Evolutionary conservation across 2,888 invertebrate species (phyloP), one percentile per base, ranked within the genome.

Genomic region (Aleiodes testaceus): DNA sequence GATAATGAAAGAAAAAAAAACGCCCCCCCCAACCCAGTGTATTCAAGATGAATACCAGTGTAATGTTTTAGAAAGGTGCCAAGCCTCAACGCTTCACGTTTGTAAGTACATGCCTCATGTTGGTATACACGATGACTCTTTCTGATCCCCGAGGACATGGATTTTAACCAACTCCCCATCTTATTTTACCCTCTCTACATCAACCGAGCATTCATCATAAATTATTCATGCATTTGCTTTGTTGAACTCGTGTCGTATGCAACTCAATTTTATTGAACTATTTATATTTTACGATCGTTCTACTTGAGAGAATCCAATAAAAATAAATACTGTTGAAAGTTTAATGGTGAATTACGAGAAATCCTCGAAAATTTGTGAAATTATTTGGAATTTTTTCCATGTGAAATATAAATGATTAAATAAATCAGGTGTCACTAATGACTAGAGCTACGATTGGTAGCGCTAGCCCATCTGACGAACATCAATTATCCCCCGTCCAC

Each of bases 401-500:
- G 7, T 7, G 36, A 36, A 36, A 11, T 36, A 36, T 36, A 36
- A 36, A 36, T 36, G 36, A 36, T 36, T 9, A 47, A 47, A 47
- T 47, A 47, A 47, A 14, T 63, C 66, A 55, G 52, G 67, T 74
- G 74, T 71, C 69, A 67, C 75, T 72, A 72, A 75, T 66, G 71
- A 74, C 36, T 66, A 30, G 6, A 49, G 0, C 6, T 2, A 14
- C 59, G 18, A 59, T 59, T 59, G 59, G 59, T 61, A 52, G 72
- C 75, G 42, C 70, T 55, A 70, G 67, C 69, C 76, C 70, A 69
- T 72, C 47, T 61, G 73, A 76, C 77, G 74, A 76, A 75, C 77
- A 77, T 79, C 75, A 79, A 80, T 81, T 82, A 79, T 72, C 70
- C 67, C 53, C 52, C 73, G 74, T 63, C 11, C 45, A 45, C 26